Base-by-base conservation (phyloP, 2,797 vertebrate genomes). In the Ispidina picta region DNA sequence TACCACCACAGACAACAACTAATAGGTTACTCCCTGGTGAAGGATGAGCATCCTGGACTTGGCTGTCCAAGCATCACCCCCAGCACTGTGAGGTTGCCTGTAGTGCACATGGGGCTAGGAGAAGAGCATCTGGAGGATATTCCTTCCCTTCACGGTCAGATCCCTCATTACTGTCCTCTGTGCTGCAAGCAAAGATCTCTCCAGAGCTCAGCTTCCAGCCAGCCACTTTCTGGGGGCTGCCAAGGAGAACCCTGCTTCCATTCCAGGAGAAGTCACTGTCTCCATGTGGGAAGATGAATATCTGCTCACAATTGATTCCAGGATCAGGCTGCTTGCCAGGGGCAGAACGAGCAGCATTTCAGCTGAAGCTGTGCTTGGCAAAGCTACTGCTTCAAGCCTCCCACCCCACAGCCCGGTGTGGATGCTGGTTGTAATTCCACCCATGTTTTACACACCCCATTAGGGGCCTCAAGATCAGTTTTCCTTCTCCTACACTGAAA, bases 321-420 rank as follows among this genome's bases (percentile, higher is more conserved):
- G 2, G 46, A 88, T 70, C 90, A 90, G 88, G 55, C 63, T 29
- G 46, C 68, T 64, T 19, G 52, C 63, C 83, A 78, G 71, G 44
- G 31, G 31, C 44, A 92, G 52, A 92, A 91, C 60, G 51, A 60
- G 39, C 22, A 64, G 44, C 9, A 56, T 76, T 86, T 72, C 56
- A 76, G 72, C 37, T 60, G 28, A 92, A 86, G 60, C 37, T 79
- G 49, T 20, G 88, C 84, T 22, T 92, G 72, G 84, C 86, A 90
- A 87, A 69, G 82, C 55, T 66, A 46, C 60, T 46, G 17, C 66
- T 79, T 28, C 60, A 86, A 15, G 12, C 58, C 48, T 75, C 68
- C 81, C 62, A 44, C 58, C 56, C 28, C 58, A 26, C 25, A 76
- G 66, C 2, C 33, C 65, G 29, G 41, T 20, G 51, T 5, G n/a